phyloP scores from a whole-genome alignment of 2,113 vertebrate genomes.

The Scartelaos histophorus region DNA sequence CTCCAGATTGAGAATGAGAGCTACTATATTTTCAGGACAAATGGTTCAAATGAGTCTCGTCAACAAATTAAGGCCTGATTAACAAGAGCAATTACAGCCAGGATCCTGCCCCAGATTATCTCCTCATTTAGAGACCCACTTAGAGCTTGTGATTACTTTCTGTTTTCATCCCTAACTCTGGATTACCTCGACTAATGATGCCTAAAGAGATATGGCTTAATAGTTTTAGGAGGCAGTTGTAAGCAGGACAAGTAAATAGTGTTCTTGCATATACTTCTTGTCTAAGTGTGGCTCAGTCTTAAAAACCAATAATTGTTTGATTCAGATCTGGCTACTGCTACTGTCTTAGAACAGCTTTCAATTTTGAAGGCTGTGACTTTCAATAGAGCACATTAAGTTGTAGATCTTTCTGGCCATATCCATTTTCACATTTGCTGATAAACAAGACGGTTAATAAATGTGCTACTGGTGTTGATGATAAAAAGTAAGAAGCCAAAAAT shows the following conservation, averaged over 20 bases:
- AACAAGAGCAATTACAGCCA: slow-evolving; percentile 71
- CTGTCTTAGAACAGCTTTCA: background rate
- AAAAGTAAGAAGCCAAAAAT: background rate
- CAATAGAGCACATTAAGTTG: no score
- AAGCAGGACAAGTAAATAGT: slow-evolving; percentile 13
- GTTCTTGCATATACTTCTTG: background rate
- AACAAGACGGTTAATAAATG: background rate
- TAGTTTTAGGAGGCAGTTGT: slow-evolving; percentile 29
- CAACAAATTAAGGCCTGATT: slow-evolving; percentile 77
- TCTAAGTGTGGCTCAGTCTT: background rate
- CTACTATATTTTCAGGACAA: slow-evolving; percentile 57
- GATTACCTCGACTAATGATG: slow-evolving; percentile 57
- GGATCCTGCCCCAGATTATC: slow-evolving; percentile 68
- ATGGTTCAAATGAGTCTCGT: slow-evolving; percentile 64
- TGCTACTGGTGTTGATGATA: background rate
- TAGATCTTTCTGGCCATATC: no score
- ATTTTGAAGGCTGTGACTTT: background rate
- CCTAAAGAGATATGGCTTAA: slow-evolving; percentile 37
- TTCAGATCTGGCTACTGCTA: background rate
- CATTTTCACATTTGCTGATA: background rate
- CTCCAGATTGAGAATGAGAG: slow-evolving; percentile 47
- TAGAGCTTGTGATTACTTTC: slow-evolving; percentile 77
- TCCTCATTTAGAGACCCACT: slow-evolving; percentile 69
- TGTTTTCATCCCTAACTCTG: slow-evolving; percentile 64
- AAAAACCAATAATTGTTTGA: background rate